phyloP scores from a whole-genome alignment of 1,140 invertebrate genomes.

The Dolichoris vasculosae region DNA sequence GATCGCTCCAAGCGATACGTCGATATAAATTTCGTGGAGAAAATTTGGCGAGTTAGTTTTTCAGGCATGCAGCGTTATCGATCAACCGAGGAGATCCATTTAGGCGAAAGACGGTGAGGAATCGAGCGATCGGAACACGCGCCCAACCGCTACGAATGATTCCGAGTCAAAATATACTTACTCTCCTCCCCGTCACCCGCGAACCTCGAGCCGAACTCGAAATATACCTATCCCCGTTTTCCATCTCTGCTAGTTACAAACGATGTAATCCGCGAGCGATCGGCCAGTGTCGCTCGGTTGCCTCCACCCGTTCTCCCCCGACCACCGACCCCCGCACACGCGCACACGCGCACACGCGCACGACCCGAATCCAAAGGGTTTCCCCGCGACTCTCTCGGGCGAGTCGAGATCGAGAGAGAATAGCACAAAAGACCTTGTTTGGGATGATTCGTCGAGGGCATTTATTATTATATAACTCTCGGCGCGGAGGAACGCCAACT shows the following conservation, averaged over 20 bases:
- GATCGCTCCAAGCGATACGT: neutral
- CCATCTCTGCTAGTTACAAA: constrained; percentile 25
- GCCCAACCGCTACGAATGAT: neutral
- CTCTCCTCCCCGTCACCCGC: too few species aligned
- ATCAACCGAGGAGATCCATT: constrained; percentile 1
- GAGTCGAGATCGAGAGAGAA: neutral
- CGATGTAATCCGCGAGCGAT: constrained; percentile 47
- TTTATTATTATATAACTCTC: constrained; percentile 49
- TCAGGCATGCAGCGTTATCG: neutral
- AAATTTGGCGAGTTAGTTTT: neutral
- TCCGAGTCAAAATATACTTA: neutral
- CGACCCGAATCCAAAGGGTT: neutral
- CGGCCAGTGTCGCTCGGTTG: neutral
- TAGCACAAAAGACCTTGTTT: neutral
- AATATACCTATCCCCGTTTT: neutral
- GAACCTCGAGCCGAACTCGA: constrained; percentile 4
- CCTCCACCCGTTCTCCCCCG: neutral
- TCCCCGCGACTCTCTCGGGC: neutral
- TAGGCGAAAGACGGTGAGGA: constrained; percentile 7
- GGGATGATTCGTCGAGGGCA: constrained; percentile 5
- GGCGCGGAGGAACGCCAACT: neutral
- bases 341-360: neutral
- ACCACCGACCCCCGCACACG: neutral
- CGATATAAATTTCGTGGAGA: neutral
- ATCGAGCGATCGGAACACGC: neutral